Evolutionary conservation across 2,888 invertebrate species (phyloP), one percentile per base, ranked within the genome.

Genomic region (Herminia tarsipennalis): DNA sequence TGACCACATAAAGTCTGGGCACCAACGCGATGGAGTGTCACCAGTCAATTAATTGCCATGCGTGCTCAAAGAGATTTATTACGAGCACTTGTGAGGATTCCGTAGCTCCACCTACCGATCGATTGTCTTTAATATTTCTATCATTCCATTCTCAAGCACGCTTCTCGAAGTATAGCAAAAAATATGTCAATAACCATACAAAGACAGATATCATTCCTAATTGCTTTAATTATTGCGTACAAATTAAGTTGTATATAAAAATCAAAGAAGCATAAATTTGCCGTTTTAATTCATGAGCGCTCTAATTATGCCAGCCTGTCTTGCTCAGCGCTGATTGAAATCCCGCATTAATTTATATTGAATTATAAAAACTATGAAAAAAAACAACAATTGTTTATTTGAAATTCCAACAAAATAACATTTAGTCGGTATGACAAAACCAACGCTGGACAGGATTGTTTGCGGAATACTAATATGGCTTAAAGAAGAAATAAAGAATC

Each of bases 401-500:
- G 78, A 86, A 86, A 90, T 89, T 89, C 90, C 85, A 88, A 88
- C 77, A 88, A 89, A 88, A 89, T 87, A 87, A 90, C 89, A 91
- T 90, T 89, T 89, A 86, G 87, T 83, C 85, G 88, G 88, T 86
- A 90, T 90, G 87, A 88, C 89, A 90, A 90, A 91, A 91, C 90
- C 86, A 84, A 73, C 78, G 83, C 81, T 80, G 86, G 80, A 77
- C 86, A 81, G 85, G 80, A 78, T 85, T 88, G 88, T 89, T 89
- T 82, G 85, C 80, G 76, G 90, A 89, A 91, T 91, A 90, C 90
- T 90, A 91, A 91, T 90, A 90, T 84, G 84, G 76, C 78, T 83
- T 90, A 88, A 89, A 90, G 86, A 89, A 89, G 86, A 90, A 91
- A 90, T 89, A 90, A 89, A 89, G 85, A 85, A 86, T 82, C 80